A percentile compares a stretch with the other conserved stretches of the same genome.
phyloP scores from a whole-genome alignment of 1,140 invertebrate species.

The Caenorhabditis remanei region DNA sequence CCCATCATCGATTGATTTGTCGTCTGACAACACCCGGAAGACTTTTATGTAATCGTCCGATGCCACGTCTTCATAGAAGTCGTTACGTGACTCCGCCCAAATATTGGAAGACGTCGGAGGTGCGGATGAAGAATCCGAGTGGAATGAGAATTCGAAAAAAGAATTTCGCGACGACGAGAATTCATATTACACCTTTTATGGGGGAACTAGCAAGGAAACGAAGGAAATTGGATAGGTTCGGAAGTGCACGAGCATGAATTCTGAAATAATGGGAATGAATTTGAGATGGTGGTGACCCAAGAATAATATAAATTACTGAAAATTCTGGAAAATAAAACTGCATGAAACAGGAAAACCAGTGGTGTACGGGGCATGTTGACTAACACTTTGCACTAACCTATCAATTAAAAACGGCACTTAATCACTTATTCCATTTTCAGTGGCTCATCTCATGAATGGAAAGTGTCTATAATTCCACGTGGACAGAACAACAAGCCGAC shows the following conservation, averaged over 20 bases:
- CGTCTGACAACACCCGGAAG: conserved; percentile 9
- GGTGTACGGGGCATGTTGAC: background rate
- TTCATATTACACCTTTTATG: conserved; percentile 49
- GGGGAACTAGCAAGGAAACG: conserved; percentile 14
- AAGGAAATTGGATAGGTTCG: conserved; percentile 51
- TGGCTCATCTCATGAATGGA: conserved; percentile 37
- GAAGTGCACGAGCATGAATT: background rate
- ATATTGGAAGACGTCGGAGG: conserved; percentile 3
- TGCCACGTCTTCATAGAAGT: background rate
- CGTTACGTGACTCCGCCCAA: conserved; percentile 21
- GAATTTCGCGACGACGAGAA: conserved; percentile 42
- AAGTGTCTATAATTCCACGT: conserved; percentile 31
- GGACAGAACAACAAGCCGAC: conserved; percentile 22
- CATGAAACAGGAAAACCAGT: no score
- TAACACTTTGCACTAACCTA: background rate
- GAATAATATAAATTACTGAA: background rate
- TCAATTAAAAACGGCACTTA: no score
- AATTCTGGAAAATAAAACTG: no score
- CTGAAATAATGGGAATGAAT: background rate
- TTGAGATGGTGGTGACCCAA: background rate
- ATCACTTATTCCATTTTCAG: background rate
- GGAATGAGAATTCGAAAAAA: conserved; percentile 28
- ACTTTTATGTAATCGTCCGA: background rate
- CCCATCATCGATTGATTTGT: conserved; percentile 24
- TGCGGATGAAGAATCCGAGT: background rate